Conservation (phyloP, 2,888 invertebrate genomes). For the Amiota mariae region DNA sequence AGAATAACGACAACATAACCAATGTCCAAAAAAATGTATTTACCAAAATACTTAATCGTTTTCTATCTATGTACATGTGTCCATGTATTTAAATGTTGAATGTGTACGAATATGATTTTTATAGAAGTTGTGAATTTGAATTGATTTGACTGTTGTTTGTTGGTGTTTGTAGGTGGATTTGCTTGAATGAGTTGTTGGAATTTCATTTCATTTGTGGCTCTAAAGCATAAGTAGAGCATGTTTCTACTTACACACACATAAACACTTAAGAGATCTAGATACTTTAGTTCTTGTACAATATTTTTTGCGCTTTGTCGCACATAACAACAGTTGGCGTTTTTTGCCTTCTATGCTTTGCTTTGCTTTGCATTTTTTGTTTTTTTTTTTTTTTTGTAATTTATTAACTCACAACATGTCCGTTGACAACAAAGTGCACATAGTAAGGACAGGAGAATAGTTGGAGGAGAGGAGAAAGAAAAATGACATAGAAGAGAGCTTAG, state of each 20-base stretch:
- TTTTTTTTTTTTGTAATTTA: neutral
- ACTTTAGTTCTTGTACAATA: neutral
- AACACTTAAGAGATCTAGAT: neutral
- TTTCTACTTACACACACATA: neutral
- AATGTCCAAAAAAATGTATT: too few species aligned
- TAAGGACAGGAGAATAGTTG: neutral
- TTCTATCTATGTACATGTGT: too few species aligned
- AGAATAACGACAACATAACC: too few species aligned
- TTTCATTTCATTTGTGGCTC: slow-evolving; percentile 33
- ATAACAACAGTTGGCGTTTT: neutral
- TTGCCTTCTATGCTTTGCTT: neutral
- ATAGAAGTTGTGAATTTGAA: too few species aligned
- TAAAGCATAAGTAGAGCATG: slow-evolving; percentile 17
- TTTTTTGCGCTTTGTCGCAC: neutral
- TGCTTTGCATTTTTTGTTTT: too few species aligned
- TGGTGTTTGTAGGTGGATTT: slow-evolving; percentile 38
- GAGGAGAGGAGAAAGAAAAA: too few species aligned
- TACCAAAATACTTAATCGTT: too few species aligned
- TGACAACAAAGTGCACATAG: neutral
- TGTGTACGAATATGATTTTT: too few species aligned
- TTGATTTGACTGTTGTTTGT: neutral
- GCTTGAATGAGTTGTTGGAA: slow-evolving; percentile 60
- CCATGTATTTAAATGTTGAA: too few species aligned
- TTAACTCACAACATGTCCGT: slow-evolving; percentile 15
- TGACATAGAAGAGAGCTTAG: too few species aligned